Percentiles rank a stretch among this genome's conserved stretches.
Evolutionary conservation across 2,888 invertebrate genomes (phyloP).

Genomic region (Isoperla grammatica): DNA sequence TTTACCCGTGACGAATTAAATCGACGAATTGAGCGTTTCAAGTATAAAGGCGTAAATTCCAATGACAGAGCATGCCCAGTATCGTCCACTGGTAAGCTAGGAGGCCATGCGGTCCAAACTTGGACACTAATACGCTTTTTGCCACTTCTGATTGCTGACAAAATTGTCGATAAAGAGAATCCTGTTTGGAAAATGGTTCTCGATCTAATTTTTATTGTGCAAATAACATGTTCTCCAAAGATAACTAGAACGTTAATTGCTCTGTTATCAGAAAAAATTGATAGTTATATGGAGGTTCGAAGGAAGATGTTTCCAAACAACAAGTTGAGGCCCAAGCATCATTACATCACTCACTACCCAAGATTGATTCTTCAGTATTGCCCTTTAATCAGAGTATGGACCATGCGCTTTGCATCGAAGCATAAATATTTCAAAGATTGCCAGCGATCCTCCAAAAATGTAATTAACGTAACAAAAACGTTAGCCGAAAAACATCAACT

Average conservation of each 20-base stretch:
- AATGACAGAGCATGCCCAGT: not conserved
- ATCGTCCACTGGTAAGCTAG: not conserved
- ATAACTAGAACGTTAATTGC: not conserved
- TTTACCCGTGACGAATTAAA: not conserved
- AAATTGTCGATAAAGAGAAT: not conserved
- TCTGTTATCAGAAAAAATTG: not conserved
- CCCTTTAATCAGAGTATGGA: not conserved
- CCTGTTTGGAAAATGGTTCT: not conserved
- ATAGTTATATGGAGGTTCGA: not conserved
- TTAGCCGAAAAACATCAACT: not conserved
- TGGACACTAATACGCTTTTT: not conserved
- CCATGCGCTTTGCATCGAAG: slow-evolving; percentile 5
- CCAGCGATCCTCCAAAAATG: not conserved
- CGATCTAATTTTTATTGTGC: not conserved
- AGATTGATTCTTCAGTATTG: not conserved
- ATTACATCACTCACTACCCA: slow-evolving; percentile 1
- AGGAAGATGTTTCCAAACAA: not conserved
- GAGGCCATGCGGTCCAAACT: not conserved
- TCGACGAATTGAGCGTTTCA: not conserved
- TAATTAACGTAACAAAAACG: slow-evolving; percentile 3
- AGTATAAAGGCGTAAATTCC: not conserved
- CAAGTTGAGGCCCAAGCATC: slow-evolving; percentile 4
- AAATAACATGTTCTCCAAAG: not conserved
- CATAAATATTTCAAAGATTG: slow-evolving; percentile 10
- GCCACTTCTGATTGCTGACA: not conserved